Evolutionary conservation across 1,140 invertebrate genomes (phyloP).

Genomic region (Ips nitidus): DNA sequence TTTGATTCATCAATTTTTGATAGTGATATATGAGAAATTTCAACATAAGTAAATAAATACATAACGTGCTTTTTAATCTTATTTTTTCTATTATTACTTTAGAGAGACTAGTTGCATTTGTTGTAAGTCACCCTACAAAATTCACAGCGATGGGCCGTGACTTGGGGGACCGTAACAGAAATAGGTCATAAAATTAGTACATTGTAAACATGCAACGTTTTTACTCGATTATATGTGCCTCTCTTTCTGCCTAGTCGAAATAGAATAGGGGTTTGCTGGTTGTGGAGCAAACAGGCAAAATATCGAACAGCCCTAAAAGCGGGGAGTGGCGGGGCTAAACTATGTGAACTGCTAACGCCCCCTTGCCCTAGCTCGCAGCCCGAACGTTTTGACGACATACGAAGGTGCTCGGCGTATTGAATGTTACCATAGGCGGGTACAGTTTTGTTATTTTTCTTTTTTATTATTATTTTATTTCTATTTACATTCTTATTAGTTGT

Average conservation of each 20-base stretch:
- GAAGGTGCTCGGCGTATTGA: not conserved
- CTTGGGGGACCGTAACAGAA: conserved; percentile 3
- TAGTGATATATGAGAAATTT: not conserved
- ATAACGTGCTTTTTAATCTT: no score
- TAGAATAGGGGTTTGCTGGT: no score
- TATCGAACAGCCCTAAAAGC: conserved; percentile 1
- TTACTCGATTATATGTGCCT: not conserved
- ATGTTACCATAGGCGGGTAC: conserved; percentile 7
- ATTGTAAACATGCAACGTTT: not conserved
- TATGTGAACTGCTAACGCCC: conserved; percentile 46
- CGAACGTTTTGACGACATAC: conserved; percentile 7
- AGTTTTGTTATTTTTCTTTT: not conserved
- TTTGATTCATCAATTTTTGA: not conserved
- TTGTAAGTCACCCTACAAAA: not conserved
- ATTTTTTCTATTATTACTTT: no score
- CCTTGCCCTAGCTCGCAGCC: conserved; percentile 37
- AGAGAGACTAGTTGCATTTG: no score
- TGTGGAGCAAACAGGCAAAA: no score
- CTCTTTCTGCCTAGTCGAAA: no score
- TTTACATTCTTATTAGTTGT: no score
- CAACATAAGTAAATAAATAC: no score
- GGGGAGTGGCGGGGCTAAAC: conserved; percentile 44
- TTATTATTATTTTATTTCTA: not conserved
- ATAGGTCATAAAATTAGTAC: not conserved
- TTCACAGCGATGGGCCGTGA: conserved; percentile 15